These are phyloP conservation scores for Hemitrygon akajei DNA, from an alignment of 2,797 vertebrate species.

Conservation along the genomic window DNA sequence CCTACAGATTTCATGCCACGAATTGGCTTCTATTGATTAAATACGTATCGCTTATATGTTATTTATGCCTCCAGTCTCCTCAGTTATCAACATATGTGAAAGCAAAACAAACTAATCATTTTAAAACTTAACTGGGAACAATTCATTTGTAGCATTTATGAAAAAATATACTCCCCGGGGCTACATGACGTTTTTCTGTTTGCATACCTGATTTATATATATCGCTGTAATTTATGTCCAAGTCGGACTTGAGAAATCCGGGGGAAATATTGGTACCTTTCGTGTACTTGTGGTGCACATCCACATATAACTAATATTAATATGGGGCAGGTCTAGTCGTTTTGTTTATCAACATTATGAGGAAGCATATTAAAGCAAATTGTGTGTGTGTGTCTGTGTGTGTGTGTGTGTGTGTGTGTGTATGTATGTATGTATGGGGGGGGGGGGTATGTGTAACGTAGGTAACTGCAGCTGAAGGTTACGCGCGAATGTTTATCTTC, in stretches of 20 bases:
- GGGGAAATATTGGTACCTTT: not conserved
- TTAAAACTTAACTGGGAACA: constrained; percentile 8
- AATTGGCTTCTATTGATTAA: not conserved
- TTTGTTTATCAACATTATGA: constrained; percentile 14
- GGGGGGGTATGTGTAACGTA: not conserved
- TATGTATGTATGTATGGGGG: no score
- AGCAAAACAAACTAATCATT: not conserved
- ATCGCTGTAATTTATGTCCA: not conserved
- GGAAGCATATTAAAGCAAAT: not conserved
- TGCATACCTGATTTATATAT: not conserved
- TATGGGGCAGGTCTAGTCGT: not conserved
- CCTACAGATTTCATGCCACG: not conserved
- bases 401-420: no score
- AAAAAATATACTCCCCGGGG: not conserved
- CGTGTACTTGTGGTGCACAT: not conserved
- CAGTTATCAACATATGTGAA: not conserved
- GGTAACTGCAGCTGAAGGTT: not conserved
- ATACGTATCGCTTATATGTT: not conserved
- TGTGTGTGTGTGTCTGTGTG: not conserved
- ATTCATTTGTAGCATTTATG: not conserved
- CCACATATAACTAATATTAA: not conserved
- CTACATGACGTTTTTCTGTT: not conserved
- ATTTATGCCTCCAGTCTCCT: not conserved
- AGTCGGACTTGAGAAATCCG: not conserved
- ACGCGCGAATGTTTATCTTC: not conserved